Base-by-base conservation (phyloP, 1,140 invertebrate genomes). In the Drosophila triauraria region DNA sequence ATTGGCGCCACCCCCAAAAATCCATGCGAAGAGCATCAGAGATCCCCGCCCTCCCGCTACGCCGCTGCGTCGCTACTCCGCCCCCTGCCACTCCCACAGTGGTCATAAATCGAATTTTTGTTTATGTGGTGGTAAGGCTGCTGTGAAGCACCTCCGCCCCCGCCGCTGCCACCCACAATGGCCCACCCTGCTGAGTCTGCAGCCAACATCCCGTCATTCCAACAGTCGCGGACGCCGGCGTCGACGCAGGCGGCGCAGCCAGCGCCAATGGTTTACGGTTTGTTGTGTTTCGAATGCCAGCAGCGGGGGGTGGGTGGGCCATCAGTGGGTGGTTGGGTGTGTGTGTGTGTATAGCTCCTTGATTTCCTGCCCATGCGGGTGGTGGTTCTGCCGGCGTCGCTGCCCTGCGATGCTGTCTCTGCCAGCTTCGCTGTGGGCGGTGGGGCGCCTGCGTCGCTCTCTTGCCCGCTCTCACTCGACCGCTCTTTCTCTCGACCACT, bases 81-180 rank as follows among this genome's bases (percentile, higher is more conserved):
- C 25, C 57, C 40, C 32, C 25, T 48, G 42, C 58, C 75, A 42
- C 51, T 60, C 68, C 50, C 84, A 63, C 77, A 84, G 77, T 92
- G 87, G 91, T 92, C 91, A 92, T 92, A 92, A 92, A 92, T 92
- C 87, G 91, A 86, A 92, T 82, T 88, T 79, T 87, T 81, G 79
- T 91, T 91, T 92, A 88, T 92, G 90, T 85, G 68, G 84, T 87
- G 84, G 84, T 88, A 64, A 76, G 62, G 81, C 75, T 84, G 72
- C 81, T 81, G 78, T 46, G 70, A 81, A 81, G 71, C 65, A 59
- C 38, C 12, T 32, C 40, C 10, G 30, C 17, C 27, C 12, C 23
- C 25, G 25, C 63, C n/a, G 40, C 25, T 60, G 44, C 57, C 42
- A 40, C 38, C 59, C 68, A 57, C 65, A 61, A n/a, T 25, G 15